Evolutionary conservation across 2,113 vertebrate species (phyloP), one percentile per base, ranked within the genome.

Genomic region (Vombatus ursinus): DNA sequence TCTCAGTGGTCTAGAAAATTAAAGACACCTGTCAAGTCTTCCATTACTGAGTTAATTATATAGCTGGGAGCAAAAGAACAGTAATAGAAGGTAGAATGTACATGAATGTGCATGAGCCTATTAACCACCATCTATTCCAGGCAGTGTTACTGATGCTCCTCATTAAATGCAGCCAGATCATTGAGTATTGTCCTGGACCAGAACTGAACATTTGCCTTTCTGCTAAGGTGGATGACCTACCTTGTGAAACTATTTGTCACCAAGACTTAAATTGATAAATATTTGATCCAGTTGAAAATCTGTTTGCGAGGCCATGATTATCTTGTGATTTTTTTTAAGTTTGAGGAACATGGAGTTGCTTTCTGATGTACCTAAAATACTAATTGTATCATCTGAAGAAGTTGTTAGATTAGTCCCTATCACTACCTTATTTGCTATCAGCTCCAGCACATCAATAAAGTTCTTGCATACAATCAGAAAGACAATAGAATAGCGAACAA

Each of bases 1-100:
- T 97, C 90, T 98, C 96, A 97, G 92, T 97, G 96, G 95, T 94
- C 94, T 95, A 98, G 97, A 97, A 98, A 98, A 98, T 97, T 97
- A 98, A 98, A 98, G 94, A 49, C 95, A 98, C 97, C 95, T 97
- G 97, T 97, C 97, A 96, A 97, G 52, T 52, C 68, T 94, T 96
- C 94, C 89, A 90, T 96, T 97, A 98, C 84, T 53, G 95, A 97
- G 97, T 97, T 97, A 98, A 98, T 98, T 97, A 97, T 95, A 96
- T 94, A 96, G 91, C 94, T 95, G 93, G 93, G 98, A 98, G 93
- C 77, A 91, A 97, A 68, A 92, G 93, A 96, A 52, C 77, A 96
- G 90, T 97, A 97, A 97, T 97, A 96, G 92, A 96, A 96, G 49
- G 8, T 92, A 90, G 96, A 97, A 94, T 50, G 37, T 93, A 94